These are phyloP conservation scores for Drosophila nr. medialis DNA, from an alignment of 2,888 invertebrate genomes.

Conservation along the genomic window DNA sequence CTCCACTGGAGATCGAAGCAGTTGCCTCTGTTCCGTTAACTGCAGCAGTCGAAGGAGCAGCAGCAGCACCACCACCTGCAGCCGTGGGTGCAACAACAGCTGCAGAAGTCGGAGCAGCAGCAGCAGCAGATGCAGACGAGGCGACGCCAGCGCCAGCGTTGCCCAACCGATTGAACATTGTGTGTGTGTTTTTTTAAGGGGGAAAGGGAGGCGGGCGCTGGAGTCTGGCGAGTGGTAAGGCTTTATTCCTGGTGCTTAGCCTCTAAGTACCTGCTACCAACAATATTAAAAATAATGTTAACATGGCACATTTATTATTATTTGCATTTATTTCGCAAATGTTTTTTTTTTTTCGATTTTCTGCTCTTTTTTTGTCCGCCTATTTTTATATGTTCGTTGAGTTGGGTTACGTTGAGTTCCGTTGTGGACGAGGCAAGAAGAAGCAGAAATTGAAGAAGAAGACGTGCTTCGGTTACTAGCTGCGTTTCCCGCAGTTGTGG, in stretches of 20 bases:
- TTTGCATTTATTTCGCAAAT: constrained; percentile 1
- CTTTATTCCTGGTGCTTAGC: constrained; percentile 14
- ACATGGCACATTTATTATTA: constrained; percentile 34
- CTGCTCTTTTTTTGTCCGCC: not conserved
- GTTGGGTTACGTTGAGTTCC: constrained; percentile 11
- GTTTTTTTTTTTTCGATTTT: constrained; percentile 1
- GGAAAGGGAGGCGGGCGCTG: not conserved
- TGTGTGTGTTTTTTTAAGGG: not conserved
- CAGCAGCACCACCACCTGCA: constrained; percentile 1
- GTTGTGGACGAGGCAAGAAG: constrained; percentile 35
- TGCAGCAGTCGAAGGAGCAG: constrained; percentile 3
- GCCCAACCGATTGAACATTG: constrained; percentile 48
- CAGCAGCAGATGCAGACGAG: constrained; percentile 9
- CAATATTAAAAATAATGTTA: constrained; percentile 14
- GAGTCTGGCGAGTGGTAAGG: not conserved
- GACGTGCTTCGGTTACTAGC: constrained; percentile 41
- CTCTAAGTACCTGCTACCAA: constrained; percentile 3
- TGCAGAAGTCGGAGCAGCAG: constrained; percentile 3
- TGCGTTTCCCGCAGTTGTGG: constrained; percentile 17
- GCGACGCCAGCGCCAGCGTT: constrained; percentile 14
- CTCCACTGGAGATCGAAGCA: constrained; percentile 17
- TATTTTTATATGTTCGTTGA: constrained; percentile 6
- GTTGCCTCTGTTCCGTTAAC: constrained; percentile 4
- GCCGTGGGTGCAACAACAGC: constrained; percentile 4
- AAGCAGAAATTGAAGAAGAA: constrained; percentile 8